Evolutionary conservation across 2,888 invertebrate genomes (phyloP).

Genomic region (Pandemis corylana): DNA sequence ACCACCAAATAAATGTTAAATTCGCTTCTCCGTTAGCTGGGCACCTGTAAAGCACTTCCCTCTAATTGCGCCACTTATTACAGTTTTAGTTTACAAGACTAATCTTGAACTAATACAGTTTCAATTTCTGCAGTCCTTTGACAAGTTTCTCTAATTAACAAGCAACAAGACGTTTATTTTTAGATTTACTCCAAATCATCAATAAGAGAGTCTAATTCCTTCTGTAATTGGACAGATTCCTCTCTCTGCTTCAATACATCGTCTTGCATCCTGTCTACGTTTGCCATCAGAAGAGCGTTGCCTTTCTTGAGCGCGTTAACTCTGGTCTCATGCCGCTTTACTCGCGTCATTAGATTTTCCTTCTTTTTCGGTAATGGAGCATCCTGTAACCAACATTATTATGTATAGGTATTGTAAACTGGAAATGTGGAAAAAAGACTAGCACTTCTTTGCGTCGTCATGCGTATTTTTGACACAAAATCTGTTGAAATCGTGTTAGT

Average conservation of each 20-base stretch:
- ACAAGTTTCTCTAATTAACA: slow-evolving; percentile 13
- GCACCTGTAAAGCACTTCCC: too few species aligned
- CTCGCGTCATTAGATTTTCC: slow-evolving; percentile 86
- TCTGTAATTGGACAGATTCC: slow-evolving; percentile 90
- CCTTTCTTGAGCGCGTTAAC: slow-evolving; percentile 94
- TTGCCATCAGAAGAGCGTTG: slow-evolving; percentile 94
- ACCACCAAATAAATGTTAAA: too few species aligned
- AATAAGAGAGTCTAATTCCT: slow-evolving; percentile 93
- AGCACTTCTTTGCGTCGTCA: too few species aligned
- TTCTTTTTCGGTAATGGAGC: slow-evolving; percentile 88
- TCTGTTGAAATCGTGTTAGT: too few species aligned
- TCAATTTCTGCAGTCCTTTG: background rate
- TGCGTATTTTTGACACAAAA: too few species aligned
- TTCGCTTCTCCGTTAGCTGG: too few species aligned
- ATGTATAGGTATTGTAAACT: too few species aligned
- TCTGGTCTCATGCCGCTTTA: slow-evolving; percentile 91
- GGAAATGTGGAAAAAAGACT: too few species aligned
- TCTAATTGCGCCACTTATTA: too few species aligned
- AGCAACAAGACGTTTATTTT: background rate
- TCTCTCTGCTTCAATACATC: slow-evolving; percentile 93
- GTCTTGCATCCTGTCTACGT: slow-evolving; percentile 94
- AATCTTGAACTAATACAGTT: too few species aligned
- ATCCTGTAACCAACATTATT: slow-evolving; percentile 77
- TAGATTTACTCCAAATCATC: slow-evolving; percentile 90
- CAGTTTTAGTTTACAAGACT: too few species aligned